Percentiles rank a stretch among this genome's conserved stretches.
Conservation (phyloP, 2,888 invertebrate genomes). For the Stenolophus ochropezus region DNA sequence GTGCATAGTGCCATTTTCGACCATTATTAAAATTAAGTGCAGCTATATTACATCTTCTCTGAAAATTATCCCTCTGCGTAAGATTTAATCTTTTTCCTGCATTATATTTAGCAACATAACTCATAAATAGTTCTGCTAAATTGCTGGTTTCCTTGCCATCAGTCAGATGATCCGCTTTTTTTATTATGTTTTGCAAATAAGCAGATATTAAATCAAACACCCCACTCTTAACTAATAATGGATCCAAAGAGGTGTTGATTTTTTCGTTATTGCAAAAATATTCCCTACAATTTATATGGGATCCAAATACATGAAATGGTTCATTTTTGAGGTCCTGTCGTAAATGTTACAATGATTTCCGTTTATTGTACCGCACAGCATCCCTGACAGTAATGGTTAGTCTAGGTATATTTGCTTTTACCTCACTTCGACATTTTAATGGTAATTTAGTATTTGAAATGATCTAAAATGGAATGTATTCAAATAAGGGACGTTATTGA, state of each 20-base stretch:
- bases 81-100: conserved; percentile 56
- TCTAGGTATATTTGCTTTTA: not conserved
- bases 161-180: not conserved
- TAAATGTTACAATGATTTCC: not conserved
- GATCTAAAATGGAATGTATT: no score
- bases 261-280: not conserved
- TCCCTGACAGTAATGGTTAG: not conserved
- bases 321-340: not conserved
- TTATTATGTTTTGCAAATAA: no score
- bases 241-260: not conserved
- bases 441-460: not conserved
- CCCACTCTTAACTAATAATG: not conserved
- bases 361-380: not conserved
- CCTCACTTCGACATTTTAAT: not conserved
- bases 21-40: no score
- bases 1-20: no score
- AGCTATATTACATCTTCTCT: not conserved
- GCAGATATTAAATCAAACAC: not conserved
- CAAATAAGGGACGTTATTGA: no score
- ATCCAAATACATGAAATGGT: not conserved
- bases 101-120: conserved; percentile 56
- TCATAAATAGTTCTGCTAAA: conserved; percentile 57
- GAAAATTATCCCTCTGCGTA: not conserved
- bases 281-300: not conserved
- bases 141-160: conserved; percentile 56